phyloP scores from a whole-genome alignment of 2,888 invertebrate species.

The Poecilus cupreus region DNA sequence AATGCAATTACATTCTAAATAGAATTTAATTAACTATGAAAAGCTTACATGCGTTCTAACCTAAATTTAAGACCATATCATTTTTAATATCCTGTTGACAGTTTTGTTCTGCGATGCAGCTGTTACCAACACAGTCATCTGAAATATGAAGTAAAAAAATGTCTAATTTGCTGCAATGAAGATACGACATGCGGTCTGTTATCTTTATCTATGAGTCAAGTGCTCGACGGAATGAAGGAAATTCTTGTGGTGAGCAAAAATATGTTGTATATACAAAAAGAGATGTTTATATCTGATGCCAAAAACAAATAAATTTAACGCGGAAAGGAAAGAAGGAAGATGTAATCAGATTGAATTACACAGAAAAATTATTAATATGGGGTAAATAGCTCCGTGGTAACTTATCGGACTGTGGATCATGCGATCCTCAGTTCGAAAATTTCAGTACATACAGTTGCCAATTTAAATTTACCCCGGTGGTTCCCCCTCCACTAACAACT shows the following conservation, averaged over 20 bases:
- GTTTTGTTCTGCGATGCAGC: slow-evolving; percentile 20
- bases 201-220: neutral
- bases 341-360: neutral
- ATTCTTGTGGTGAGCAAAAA: neutral
- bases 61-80: neutral
- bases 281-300: neutral
- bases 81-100: slow-evolving; percentile 31
- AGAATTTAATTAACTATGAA: neutral
- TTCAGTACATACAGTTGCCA: no score
- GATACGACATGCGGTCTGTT: slow-evolving; percentile 1
- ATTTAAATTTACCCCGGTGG: no score
- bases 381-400: no score
- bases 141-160: slow-evolving; percentile 1
- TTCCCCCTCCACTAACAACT: no score
- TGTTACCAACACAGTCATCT: neutral
- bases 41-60: neutral
- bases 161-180: neutral
- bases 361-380: no score
- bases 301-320: neutral
- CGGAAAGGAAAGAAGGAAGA: neutral
- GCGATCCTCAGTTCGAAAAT: no score
- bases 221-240: neutral
- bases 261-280: neutral
- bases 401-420: no score
- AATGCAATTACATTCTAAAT: neutral